Evolutionary conservation across 2,113 vertebrate genomes (phyloP), one percentile per base, ranked within the genome.

Genomic region (Etheostoma spectabile): DNA sequence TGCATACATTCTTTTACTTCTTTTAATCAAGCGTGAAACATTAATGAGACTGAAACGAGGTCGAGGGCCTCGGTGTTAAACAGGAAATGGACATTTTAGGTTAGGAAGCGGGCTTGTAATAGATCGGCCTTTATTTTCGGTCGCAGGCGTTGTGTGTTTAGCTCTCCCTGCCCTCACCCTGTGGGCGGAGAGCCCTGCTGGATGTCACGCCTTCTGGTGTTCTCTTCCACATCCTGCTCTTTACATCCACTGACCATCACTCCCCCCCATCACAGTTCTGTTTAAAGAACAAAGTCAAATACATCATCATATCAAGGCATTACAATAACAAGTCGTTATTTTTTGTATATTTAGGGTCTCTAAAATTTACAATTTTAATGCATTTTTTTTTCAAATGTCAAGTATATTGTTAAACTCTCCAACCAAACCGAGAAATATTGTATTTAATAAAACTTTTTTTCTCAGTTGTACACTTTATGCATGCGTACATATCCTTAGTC

Each of bases 211-310:
- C 78, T 59, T 2, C 74, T 77, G 77, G 57, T 82, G 5, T 75
- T 74, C 63, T 65, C 33, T 48, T 68, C 55, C 77, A 87, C 86
- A 68, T 93, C 90, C 82, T 91, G 87, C 57, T 87, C 86, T 85
- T 87, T 88, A 86, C 62, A 53, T 87, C 77, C 30, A 21, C n/a
- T 67, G 46, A 45, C 7, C 10, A 30, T 80, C 53, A 2, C 64
- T 59, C 60, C 77, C 4, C 77, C 66, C 19, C n/a, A 1, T 4
- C 52, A 62, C 46, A 24, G 8, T 16, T 4, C 14, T 18, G 19
- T 59, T 57, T 57, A 8, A 64, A 68, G 30, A 64, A 6, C 11
- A 3, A 5, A 62, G 5, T 45, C 30, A 68, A 49, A 63, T 33
- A 52, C 11, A n/a, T n/a, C 22, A 57, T 24, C 3, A 51, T 30